phyloP scores from a whole-genome alignment of 23 tunicate species.

The Clavelina lepadiformis region DNA sequence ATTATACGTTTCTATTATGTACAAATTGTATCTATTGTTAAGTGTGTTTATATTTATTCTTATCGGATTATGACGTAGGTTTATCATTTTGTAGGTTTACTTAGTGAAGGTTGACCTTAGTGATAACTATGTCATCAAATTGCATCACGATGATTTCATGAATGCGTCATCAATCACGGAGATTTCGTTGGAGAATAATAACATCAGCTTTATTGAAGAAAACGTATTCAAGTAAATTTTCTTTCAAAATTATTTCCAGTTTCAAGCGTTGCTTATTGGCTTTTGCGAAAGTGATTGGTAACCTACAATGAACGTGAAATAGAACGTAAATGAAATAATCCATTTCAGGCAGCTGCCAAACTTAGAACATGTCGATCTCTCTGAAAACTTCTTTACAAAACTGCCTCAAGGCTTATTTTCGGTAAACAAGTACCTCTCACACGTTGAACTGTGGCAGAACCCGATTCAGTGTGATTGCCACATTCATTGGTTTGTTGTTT shows the following conservation, averaged over 20 bases:
- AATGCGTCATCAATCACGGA: neutral
- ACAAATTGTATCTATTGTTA: too few relatives aligned
- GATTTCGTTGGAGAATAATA: constrained; percentile 23
- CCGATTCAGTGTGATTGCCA: constrained; percentile 27
- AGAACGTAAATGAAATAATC: too few relatives aligned
- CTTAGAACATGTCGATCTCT: constrained; percentile 6
- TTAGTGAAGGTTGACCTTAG: constrained; percentile 7
- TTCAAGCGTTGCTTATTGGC: too few relatives aligned
- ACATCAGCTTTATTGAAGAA: constrained; percentile 6
- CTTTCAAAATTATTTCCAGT: too few relatives aligned
- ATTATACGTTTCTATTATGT: too few relatives aligned
- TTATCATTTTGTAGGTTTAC: neutral
- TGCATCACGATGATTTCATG: neutral
- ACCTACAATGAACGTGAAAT: too few relatives aligned
- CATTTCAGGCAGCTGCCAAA: neutral
- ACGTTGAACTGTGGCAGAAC: constrained; percentile 31
- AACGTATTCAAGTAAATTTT: constrained; percentile 18
- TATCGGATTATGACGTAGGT: too few relatives aligned
- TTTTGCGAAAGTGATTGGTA: too few relatives aligned
- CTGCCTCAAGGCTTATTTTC: neutral
- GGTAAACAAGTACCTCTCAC: neutral
- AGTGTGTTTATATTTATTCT: too few relatives aligned
- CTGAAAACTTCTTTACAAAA: constrained; percentile 13
- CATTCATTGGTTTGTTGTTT: neutral
- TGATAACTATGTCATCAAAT: neutral